These are phyloP conservation scores for Helicoverpa assulta DNA, from an alignment of 2,888 invertebrate genomes.

Conservation along the genomic window DNA sequence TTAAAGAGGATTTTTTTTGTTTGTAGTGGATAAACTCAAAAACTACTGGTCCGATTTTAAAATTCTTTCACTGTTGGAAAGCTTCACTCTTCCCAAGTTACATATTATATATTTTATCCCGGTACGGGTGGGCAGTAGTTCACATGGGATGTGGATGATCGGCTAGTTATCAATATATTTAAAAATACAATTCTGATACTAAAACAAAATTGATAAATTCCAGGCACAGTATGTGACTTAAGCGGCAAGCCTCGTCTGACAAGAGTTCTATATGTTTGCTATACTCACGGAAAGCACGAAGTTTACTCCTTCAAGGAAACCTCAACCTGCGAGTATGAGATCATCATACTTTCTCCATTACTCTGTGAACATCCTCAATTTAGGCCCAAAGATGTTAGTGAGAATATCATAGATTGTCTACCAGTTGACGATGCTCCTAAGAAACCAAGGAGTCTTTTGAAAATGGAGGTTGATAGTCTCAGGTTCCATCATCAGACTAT, in stretches of 20 bases:
- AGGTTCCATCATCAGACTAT: slow-evolving; percentile 92
- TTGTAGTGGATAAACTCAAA: too few species aligned
- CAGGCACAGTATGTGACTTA: slow-evolving; percentile 96
- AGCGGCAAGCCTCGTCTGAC: slow-evolving; percentile 95
- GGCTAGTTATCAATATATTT: too few species aligned
- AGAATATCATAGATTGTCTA: slow-evolving; percentile 94
- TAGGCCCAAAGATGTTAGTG: slow-evolving; percentile 94
- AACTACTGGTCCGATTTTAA: too few species aligned
- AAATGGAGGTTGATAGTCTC: slow-evolving; percentile 93
- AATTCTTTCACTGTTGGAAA: too few species aligned
- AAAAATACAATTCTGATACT: too few species aligned
- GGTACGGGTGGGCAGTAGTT: too few species aligned
- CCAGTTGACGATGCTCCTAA: slow-evolving; percentile 92
- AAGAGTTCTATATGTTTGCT: slow-evolving; percentile 96
- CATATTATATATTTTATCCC: too few species aligned
- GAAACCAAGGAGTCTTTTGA: slow-evolving; percentile 93
- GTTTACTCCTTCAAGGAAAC: slow-evolving; percentile 98
- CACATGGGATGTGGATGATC: too few species aligned
- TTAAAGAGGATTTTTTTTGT: too few species aligned
- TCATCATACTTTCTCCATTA: slow-evolving; percentile 95
- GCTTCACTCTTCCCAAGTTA: too few species aligned
- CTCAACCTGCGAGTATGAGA: slow-evolving; percentile 98
- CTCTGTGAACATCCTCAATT: slow-evolving; percentile 97
- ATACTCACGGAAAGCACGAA: slow-evolving; percentile 96
- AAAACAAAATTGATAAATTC: slow-evolving; percentile 27